Conservation (phyloP, 1,140 invertebrate species). For the Pseudomyrmex cubaensis region DNA sequence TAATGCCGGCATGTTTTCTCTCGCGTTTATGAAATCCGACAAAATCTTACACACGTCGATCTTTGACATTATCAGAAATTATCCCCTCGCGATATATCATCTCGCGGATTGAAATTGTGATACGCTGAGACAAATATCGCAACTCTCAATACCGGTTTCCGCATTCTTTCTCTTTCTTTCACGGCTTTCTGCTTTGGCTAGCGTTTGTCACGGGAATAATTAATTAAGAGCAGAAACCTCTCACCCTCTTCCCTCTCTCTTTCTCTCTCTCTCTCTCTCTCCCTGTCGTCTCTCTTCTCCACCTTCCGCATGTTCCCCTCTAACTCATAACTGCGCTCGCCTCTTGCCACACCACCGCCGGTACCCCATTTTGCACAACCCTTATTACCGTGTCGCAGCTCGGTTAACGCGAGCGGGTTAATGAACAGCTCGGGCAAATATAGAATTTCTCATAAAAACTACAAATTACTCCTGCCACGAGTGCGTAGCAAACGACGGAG, state of each 20-base stretch:
- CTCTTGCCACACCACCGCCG: constrained; percentile 36
- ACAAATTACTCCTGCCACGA: constrained; percentile 71
- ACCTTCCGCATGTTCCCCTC: constrained; percentile 6
- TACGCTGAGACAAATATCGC: constrained; percentile 29
- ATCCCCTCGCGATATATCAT: not conserved
- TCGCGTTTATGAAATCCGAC: not conserved
- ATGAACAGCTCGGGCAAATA: constrained; percentile 77
- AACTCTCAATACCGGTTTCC: not conserved
- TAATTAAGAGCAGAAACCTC: constrained; percentile 72
- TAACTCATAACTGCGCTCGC: constrained; percentile 63
- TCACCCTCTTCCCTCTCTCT: constrained; percentile 17
- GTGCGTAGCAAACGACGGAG: constrained; percentile 41
- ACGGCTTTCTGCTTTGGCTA: constrained; percentile 48
- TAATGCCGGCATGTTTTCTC: constrained; percentile 22
- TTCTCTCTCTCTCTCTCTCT: constrained; percentile 6
- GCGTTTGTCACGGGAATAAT: constrained; percentile 77
- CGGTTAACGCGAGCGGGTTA: constrained; percentile 74
- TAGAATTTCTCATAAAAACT: constrained; percentile 75
- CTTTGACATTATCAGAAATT: constrained; percentile 17
- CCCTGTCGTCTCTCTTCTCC: not conserved
- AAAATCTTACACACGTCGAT: not conserved
- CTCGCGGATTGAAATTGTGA: not conserved
- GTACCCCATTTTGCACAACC: constrained; percentile 64
- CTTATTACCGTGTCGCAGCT: constrained; percentile 76
- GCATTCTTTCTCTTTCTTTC: constrained; percentile 3